phyloP scores from a whole-genome alignment of 2,888 invertebrate genomes.

The Diaphora mendica region DNA sequence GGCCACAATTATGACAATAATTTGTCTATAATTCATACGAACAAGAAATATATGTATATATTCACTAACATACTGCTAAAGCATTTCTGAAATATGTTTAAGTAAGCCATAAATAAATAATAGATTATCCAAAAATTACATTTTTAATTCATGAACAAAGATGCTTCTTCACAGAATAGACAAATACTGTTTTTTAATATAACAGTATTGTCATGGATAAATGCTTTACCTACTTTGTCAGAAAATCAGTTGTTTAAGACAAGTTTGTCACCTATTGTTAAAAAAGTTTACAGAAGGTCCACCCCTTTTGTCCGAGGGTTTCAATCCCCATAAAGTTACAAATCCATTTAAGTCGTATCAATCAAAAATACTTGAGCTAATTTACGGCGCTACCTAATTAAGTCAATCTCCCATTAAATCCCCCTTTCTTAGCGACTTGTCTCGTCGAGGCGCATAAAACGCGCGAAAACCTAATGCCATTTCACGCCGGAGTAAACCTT shows the following conservation, averaged over 20 bases:
- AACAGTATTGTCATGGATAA: too few relatives aligned
- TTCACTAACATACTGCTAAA: too few relatives aligned
- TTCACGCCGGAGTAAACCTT: constrained; percentile 87
- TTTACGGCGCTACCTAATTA: constrained; percentile 81
- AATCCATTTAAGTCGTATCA: constrained; percentile 75
- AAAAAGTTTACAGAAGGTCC: constrained; percentile 25
- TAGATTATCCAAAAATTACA: too few relatives aligned
- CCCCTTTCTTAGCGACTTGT: constrained; percentile 83
- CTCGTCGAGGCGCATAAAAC: constrained; percentile 75
- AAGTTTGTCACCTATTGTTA: constrained; percentile 6
- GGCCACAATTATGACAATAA: too few relatives aligned
- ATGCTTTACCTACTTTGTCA: too few relatives aligned
- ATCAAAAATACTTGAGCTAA: constrained; percentile 81
- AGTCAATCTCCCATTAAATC: constrained; percentile 84
- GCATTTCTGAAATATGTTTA: too few relatives aligned
- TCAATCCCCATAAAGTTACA: constrained; percentile 55
- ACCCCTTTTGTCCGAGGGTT: constrained; percentile 25
- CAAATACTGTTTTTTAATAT: too few relatives aligned
- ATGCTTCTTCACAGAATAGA: too few relatives aligned
- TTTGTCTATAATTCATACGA: too few relatives aligned
- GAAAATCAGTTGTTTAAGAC: not conserved
- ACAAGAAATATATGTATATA: too few relatives aligned
- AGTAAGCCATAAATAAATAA: too few relatives aligned
- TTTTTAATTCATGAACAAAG: too few relatives aligned
- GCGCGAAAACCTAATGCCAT: constrained; percentile 86